Evolutionary conservation across 2,888 invertebrate species (phyloP).

Genomic region (Cephus pygmeus): DNA sequence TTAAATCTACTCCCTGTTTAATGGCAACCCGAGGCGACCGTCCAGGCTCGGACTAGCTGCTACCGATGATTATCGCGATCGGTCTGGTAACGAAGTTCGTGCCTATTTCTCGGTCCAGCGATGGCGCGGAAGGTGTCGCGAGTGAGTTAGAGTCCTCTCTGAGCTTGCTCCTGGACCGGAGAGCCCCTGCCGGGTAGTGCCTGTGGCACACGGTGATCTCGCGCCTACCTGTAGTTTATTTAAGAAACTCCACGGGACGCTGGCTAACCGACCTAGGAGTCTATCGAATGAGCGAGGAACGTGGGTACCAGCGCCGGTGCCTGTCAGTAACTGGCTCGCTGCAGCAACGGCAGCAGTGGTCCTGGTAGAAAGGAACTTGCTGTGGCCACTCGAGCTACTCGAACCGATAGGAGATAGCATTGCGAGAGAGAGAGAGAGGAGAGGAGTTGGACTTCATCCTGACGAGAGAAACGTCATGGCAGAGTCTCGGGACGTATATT

Average conservation of each 20-base stretch:
- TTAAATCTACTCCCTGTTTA: neutral
- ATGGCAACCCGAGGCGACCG: neutral
- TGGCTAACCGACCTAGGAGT: constrained; percentile 10
- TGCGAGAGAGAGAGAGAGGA: constrained; percentile 1
- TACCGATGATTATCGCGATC: constrained; percentile 1
- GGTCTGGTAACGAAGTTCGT: neutral
- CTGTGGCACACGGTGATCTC: constrained; percentile 33
- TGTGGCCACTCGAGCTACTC: neutral
- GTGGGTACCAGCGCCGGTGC: neutral
- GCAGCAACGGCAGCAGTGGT: constrained; percentile 1
- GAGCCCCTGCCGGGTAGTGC: constrained; percentile 7
- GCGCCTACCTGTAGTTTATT: constrained; percentile 50
- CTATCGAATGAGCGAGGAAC: neutral
- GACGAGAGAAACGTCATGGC: neutral
- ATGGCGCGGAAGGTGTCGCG: neutral
- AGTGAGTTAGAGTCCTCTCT: neutral
- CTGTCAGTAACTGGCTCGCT: neutral
- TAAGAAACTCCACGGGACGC: constrained; percentile 46
- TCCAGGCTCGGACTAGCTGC: neutral
- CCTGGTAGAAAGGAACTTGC: neutral
- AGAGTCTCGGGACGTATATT: constrained; percentile 10
- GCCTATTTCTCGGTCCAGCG: neutral
- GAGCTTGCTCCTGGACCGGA: neutral
- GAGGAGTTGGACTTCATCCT: constrained; percentile 13
- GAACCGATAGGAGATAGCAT: neutral